These are phyloP conservation scores for Heliconius hortense DNA, from an alignment of 2,888 invertebrate species.

Conservation along the genomic window DNA sequence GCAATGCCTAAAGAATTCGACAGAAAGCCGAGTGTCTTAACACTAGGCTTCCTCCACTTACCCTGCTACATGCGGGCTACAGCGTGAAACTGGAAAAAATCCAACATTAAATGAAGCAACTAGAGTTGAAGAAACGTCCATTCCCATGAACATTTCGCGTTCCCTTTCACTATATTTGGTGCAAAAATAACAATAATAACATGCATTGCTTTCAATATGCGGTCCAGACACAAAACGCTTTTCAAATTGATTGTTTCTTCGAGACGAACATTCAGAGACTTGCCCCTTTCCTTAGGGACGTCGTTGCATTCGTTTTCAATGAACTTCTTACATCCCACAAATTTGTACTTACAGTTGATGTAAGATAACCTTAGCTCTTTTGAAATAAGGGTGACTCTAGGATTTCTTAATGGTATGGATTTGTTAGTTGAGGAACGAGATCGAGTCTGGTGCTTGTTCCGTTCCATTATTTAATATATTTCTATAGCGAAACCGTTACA, in stretches of 20 bases:
- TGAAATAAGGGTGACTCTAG: slow-evolving; percentile 9
- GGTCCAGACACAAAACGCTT: slow-evolving; percentile 68
- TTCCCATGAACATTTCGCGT: slow-evolving; percentile 42
- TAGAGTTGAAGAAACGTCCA: slow-evolving; percentile 11
- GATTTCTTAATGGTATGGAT: neutral
- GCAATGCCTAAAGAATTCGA: too few relatives aligned
- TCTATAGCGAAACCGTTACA: slow-evolving; percentile 71
- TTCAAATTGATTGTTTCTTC: slow-evolving; percentile 71
- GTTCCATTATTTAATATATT: slow-evolving; percentile 50
- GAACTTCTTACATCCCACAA: slow-evolving; percentile 65
- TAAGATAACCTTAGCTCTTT: neutral
- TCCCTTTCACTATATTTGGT: slow-evolving; percentile 49
- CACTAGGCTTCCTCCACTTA: too few relatives aligned
- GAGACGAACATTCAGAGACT: slow-evolving; percentile 59
- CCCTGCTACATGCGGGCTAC: too few relatives aligned
- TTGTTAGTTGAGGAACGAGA: slow-evolving; percentile 50
- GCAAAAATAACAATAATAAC: slow-evolving; percentile 52
- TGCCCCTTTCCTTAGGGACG: slow-evolving; percentile 67
- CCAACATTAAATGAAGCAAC: neutral
- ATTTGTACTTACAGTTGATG: slow-evolving; percentile 31
- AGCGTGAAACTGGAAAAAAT: too few relatives aligned
- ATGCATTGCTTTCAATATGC: slow-evolving; percentile 50
- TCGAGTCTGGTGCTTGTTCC: slow-evolving; percentile 54
- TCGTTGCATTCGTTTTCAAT: slow-evolving; percentile 76
- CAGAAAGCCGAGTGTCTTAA: too few relatives aligned